Percentiles rank a stretch among this genome's conserved stretches.
phyloP scores from a whole-genome alignment of 2,888 invertebrate genomes.

The Euzophera pinguis region DNA sequence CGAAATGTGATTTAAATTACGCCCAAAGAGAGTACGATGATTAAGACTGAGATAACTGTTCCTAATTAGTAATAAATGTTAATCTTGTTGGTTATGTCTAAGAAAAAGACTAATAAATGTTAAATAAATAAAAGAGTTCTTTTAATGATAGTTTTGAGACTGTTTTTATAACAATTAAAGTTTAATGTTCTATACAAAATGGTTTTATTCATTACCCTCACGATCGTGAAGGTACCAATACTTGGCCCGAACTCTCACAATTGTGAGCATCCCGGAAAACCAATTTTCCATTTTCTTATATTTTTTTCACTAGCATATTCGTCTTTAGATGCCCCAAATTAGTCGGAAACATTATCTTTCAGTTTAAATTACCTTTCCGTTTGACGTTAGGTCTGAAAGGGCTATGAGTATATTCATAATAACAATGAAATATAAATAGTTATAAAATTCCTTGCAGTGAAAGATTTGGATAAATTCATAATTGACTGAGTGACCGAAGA shows the following conservation, averaged over 20 bases:
- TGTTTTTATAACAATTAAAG: not conserved
- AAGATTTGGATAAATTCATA: no score
- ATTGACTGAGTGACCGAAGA: no score
- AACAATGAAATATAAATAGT: no score
- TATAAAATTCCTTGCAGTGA: no score
- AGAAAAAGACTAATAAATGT: not conserved
- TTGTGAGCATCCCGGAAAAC: not conserved
- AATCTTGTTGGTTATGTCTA: not conserved
- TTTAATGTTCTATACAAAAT: not conserved
- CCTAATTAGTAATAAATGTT: not conserved
- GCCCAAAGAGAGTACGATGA: not conserved
- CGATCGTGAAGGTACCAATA: not conserved
- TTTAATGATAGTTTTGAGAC: not conserved
- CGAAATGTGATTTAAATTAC: not conserved
- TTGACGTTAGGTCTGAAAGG: not conserved
- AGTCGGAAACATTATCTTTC: not conserved
- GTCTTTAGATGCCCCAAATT: not conserved
- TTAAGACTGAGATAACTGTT: not conserved
- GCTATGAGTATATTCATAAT: no score
- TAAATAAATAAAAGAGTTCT: not conserved
- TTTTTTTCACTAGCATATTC: constrained; percentile 1
- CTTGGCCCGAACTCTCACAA: not conserved
- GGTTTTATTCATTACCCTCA: not conserved
- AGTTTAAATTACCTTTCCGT: not conserved
- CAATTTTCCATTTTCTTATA: not conserved